These are phyloP conservation scores for Porites evermanni DNA, from an alignment of 92 coral and sea anemone genomes.

Conservation along the genomic window DNA sequence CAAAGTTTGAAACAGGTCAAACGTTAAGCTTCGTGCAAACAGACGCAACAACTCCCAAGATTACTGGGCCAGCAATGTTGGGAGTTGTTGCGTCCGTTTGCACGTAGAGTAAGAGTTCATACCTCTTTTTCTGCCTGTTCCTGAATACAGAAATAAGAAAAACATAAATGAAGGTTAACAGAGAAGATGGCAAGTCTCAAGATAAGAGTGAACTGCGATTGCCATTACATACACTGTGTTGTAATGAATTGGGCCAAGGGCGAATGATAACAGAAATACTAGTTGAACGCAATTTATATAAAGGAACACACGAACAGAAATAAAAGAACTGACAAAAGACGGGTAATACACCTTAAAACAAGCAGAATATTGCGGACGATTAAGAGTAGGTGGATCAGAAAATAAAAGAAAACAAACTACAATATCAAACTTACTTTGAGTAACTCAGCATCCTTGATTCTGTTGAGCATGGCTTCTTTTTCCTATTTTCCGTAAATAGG, in stretches of 20 bases:
- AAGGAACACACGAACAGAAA: not conserved
- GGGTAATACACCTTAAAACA: not conserved
- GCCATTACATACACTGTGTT: not conserved
- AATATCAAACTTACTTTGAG: conserved; percentile 50
- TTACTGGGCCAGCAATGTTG: too few relatives aligned
- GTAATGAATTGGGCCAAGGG: not conserved
- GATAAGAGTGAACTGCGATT: not conserved
- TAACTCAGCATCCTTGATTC: conserved; percentile 60
- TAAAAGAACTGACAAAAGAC: not conserved
- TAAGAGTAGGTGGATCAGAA: not conserved
- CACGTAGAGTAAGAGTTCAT: not conserved
- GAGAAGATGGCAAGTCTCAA: not conserved
- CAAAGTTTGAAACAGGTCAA: too few relatives aligned
- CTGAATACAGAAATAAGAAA: conserved; percentile 12
- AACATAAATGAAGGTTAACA: not conserved
- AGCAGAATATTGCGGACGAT: too few relatives aligned
- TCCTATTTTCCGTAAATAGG: conserved; percentile 41
- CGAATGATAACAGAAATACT: not conserved
- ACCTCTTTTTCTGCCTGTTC: conserved; percentile 84
- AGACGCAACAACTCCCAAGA: too few relatives aligned
- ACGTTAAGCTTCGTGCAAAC: too few relatives aligned
- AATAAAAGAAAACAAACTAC: not conserved
- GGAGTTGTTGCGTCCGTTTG: too few relatives aligned
- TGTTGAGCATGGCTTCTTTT: conserved; percentile 66
- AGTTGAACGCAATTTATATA: too few relatives aligned